Base-by-base conservation (phyloP, 2,797 vertebrate species). In the Jordanella pulchra region DNA sequence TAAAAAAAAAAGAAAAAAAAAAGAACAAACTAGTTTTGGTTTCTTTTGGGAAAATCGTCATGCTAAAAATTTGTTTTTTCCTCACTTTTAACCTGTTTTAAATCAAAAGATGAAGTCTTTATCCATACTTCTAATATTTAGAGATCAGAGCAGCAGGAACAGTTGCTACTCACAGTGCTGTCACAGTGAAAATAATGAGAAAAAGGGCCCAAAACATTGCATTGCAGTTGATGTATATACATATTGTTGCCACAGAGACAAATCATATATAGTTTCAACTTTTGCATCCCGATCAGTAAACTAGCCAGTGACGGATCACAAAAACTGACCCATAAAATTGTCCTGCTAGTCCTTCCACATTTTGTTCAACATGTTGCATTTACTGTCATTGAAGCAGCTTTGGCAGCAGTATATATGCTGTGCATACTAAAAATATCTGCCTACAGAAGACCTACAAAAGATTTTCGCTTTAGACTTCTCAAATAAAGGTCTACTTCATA, bases 291-390 rank as follows among this genome's bases (percentile, higher is more conserved):
- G 71, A 89, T 86, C 81, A 86, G 83, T 86, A 73, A 51, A 61
- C 76, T 75, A 88, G 89, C 88, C 87, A 80, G 83, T 78, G 81
- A 80, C 74, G 76, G 87, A 89, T 78, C 81, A 87, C 69, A 83
- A 85, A n/a, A 87, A 86, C 68, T 58, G 79, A 80, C 72, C 78
- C 58, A 83, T 82, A 72, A 78, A 84, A 86, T 85, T 82, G 86
- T 77, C 76, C 75, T 7, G 5, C 67, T 84, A 80, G 82, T 78
- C 11, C 75, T 67, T 69, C 83, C 71, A 70, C 76, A 61, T 76
- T 73, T 69, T 84, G 86, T 81, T 86, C 84, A 84, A 85, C 86
- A 72, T 78, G 61, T 79, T 78, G 77, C 81, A 73, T 83, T 86
- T 75, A 82, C 75, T 65, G 81, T 83, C 27, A 51, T 51, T 51